Evolutionary conservation across 2,797 vertebrate genomes (phyloP).

Genomic region (Tapera naevia): DNA sequence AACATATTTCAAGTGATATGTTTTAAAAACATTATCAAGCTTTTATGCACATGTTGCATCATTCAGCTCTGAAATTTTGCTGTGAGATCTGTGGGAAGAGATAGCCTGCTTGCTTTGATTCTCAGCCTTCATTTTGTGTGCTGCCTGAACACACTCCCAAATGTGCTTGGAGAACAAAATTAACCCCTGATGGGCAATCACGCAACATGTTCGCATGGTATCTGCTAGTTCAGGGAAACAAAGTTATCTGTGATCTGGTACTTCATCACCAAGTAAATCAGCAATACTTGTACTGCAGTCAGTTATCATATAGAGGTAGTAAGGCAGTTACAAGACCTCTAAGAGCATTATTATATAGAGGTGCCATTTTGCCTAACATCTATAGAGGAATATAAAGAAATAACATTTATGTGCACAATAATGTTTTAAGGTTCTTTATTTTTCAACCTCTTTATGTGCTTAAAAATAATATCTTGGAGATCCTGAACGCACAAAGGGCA

Average conservation of each 20-base stretch:
- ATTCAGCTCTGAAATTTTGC: conserved; percentile 60
- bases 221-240: background rate
- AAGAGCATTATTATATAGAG: too few relatives aligned
- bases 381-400: background rate
- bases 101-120: conserved; percentile 61
- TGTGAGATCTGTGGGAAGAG: conserved; percentile 60
- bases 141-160: conserved; percentile 59
- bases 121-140: conserved; percentile 37
- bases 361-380: background rate
- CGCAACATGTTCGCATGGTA: background rate
- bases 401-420: background rate
- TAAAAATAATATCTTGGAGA: background rate
- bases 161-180: conserved; percentile 29
- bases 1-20: conserved; percentile 70
- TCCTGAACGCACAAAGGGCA: background rate
- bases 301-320: background rate
- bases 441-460: background rate
- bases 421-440: background rate
- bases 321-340: too few relatives aligned
- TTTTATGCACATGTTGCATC: conserved; percentile 67
- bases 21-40: conserved; percentile 70
- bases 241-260: background rate
- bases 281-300: background rate
- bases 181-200: conserved; percentile 9
- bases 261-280: background rate